Evolutionary conservation across 2,797 vertebrate species (phyloP).

Genomic region (Cetoscarus ocellatus): DNA sequence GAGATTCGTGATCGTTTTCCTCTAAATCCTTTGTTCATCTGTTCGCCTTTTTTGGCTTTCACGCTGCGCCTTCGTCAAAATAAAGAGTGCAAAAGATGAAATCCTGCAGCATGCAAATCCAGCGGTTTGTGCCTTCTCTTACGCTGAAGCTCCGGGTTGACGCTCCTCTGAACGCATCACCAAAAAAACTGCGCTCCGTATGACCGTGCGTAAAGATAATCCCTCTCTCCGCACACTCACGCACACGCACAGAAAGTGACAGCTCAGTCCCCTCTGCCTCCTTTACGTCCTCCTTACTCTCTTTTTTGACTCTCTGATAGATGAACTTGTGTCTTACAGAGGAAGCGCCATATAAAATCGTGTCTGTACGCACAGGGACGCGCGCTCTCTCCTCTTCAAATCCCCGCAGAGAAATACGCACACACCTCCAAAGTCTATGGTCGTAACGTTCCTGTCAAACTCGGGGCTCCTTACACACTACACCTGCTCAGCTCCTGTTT

Average conservation of each 20-base stretch:
- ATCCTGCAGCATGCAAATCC: conserved; percentile 32
- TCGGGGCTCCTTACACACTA: not conserved
- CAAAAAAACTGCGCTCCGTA: conserved; percentile 65
- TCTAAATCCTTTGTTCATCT: conserved; percentile 74
- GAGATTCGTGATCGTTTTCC: conserved; percentile 36
- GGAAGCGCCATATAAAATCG: conserved; percentile 26
- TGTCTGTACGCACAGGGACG: not conserved
- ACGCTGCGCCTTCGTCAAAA: conserved; percentile 33
- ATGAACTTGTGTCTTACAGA: conserved; percentile 36
- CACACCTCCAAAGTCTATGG: conserved; percentile 10
- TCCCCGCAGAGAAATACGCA: not conserved
- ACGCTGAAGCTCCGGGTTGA: conserved; percentile 40
- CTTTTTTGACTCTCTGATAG: conserved; percentile 19
- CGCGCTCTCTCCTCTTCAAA: not conserved
- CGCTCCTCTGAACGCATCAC: conserved; percentile 69
- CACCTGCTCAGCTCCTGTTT: conserved; percentile 23
- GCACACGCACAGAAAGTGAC: conserved; percentile 43
- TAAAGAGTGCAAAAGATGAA: conserved; percentile 16
- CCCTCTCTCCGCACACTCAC: conserved; percentile 37
- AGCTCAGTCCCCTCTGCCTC: conserved; percentile 27
- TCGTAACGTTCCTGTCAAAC: conserved; percentile 22
- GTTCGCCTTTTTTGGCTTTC: conserved; percentile 57
- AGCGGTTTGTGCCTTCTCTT: conserved; percentile 13
- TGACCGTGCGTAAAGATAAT: conserved; percentile 69
- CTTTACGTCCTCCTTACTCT: conserved; percentile 31